phyloP scores from a whole-genome alignment of 2,113 vertebrate genomes.

The Anolis carolinensis region DNA sequence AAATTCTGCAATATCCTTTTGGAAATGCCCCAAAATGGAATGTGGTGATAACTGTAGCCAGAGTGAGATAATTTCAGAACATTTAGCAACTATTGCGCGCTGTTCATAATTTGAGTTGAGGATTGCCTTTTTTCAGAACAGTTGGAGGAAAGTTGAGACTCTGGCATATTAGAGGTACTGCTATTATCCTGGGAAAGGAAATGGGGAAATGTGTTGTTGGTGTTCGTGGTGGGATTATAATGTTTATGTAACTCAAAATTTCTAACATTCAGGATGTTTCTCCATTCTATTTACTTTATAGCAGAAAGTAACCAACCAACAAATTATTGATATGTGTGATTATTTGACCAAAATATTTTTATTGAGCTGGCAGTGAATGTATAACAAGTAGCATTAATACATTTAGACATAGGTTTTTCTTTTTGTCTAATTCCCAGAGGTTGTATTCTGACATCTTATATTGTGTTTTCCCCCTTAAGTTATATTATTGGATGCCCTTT shows the following conservation, averaged over 20 bases:
- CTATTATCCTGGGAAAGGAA: not conserved
- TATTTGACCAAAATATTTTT: not conserved
- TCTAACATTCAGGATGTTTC: not conserved
- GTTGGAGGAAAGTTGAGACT: not conserved
- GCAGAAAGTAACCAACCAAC: not conserved
- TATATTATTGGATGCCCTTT: not conserved
- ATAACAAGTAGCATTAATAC: not conserved
- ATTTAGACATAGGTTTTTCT: not conserved
- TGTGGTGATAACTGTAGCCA: too few species aligned
- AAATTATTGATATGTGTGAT: not conserved
- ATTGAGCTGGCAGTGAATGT: not conserved
- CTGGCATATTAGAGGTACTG: not conserved
- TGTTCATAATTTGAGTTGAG: not conserved
- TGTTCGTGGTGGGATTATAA: not conserved
- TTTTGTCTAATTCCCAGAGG: not conserved
- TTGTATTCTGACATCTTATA: not conserved
- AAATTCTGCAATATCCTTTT: too few species aligned
- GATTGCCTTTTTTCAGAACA: not conserved
- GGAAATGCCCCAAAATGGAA: not conserved
- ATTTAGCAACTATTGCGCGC: too few species aligned
- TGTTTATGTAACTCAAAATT: not conserved
- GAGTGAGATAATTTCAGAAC: too few species aligned
- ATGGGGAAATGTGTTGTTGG: not conserved
- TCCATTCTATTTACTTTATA: not conserved
- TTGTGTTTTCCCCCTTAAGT: not conserved